phyloP scores from a whole-genome alignment of 2,888 invertebrate genomes.

The Auanema sp. region DNA sequence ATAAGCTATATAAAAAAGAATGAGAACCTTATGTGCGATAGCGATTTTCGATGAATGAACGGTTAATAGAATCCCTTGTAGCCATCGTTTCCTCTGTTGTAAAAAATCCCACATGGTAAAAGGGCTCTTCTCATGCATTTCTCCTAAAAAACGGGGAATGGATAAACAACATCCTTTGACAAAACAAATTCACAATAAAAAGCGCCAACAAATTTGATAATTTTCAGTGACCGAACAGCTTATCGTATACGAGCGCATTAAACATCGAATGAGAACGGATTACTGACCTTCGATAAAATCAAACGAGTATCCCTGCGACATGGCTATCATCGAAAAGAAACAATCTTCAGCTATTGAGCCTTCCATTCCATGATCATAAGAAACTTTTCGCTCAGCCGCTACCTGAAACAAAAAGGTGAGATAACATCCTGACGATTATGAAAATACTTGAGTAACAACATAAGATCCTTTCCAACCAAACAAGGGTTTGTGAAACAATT shows the following conservation, averaged over 20 bases:
- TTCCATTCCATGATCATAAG: conserved; percentile 92
- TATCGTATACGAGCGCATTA: not conserved
- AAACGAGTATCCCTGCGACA: conserved; percentile 84
- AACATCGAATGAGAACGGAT: not conserved
- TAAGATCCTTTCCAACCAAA: conserved; percentile 98
- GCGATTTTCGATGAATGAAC: conserved; percentile 65
- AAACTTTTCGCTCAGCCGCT: conserved; percentile 84
- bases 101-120: conserved; percentile 92
- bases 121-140: conserved; percentile 98
- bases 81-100: conserved; percentile 93
- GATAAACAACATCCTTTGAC: not conserved
- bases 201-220: conserved; percentile 1
- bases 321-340: conserved; percentile 93
- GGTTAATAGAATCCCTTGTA: conserved; percentile 70
- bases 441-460: conserved; percentile 84
- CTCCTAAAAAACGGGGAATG: conserved; percentile 68
- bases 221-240: not conserved
- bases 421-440: not conserved
- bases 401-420: conserved; percentile 20
- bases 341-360: conserved; percentile 98
- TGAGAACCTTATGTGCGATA: conserved; percentile 49
- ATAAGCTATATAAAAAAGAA: not conserved
- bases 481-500: conserved; percentile 87
- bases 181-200: conserved; percentile 4
- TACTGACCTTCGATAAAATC: conserved; percentile 81